Conservation (phyloP, 2,888 invertebrate species). For the Chrysolina oricalcia region DNA sequence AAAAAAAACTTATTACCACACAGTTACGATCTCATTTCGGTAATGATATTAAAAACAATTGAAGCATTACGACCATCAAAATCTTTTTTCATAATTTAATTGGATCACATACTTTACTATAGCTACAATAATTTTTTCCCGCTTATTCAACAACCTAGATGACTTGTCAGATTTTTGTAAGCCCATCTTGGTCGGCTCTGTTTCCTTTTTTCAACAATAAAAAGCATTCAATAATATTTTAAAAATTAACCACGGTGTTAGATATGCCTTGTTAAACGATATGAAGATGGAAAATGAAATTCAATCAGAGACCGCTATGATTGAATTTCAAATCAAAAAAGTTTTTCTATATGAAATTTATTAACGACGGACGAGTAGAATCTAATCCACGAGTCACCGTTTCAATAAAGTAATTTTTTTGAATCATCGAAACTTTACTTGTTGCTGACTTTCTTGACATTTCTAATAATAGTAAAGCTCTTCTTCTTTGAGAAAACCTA, state of each 20-base stretch:
- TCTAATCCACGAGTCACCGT: background rate
- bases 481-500: too few relatives aligned
- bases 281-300: conserved; percentile 16
- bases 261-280: conserved; percentile 15
- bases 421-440: too few relatives aligned
- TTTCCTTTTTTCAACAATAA: conserved; percentile 1
- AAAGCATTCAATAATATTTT: background rate
- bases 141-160: background rate
- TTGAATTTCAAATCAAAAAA: background rate
- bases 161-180: background rate
- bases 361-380: conserved; percentile 9
- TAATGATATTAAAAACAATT: conserved; percentile 1
- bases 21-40: too few relatives aligned
- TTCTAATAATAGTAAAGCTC: too few relatives aligned
- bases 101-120: conserved; percentile 16
- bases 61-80: background rate
- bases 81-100: background rate
- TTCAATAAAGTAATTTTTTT: too few relatives aligned
- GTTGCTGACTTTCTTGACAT: too few relatives aligned
- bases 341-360: conserved; percentile 10
- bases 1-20: too few relatives aligned
- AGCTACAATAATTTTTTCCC: background rate
- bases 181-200: background rate
- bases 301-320: background rate
- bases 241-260: conserved; percentile 8